phyloP scores from a whole-genome alignment of 2,113 vertebrate species.

The Xiphophorus hellerii region DNA sequence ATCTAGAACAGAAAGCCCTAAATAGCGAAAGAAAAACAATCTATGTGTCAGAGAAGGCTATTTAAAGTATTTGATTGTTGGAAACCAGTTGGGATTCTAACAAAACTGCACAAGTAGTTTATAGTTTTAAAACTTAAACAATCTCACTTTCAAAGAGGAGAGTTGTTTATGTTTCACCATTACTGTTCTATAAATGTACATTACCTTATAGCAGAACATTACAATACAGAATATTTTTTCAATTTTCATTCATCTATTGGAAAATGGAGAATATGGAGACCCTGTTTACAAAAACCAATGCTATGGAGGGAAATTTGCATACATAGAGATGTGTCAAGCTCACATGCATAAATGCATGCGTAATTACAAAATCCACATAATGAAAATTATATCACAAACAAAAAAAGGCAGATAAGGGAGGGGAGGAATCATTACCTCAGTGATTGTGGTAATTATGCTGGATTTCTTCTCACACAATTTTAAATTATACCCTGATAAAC shows the following conservation, averaged over 20 bases:
- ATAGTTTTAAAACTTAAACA: not conserved
- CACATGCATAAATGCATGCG: not conserved
- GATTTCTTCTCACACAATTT: conserved; percentile 1
- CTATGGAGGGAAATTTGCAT: not conserved
- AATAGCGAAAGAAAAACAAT: not conserved
- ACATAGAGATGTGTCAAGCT: not conserved
- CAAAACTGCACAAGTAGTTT: not conserved
- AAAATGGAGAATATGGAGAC: not conserved
- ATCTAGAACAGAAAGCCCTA: not conserved
- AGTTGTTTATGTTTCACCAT: not conserved
- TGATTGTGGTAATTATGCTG: conserved; percentile 2
- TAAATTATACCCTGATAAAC: not conserved
- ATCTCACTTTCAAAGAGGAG: not conserved
- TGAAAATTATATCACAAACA: not conserved
- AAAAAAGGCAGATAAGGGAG: not conserved
- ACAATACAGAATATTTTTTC: not conserved
- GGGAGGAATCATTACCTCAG: not conserved
- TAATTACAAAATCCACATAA: not conserved
- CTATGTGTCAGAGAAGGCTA: not conserved
- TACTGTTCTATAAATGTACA: not conserved
- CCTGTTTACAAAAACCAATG: not conserved
- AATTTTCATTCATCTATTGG: not conserved
- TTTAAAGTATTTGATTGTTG: not conserved
- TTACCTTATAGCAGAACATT: not conserved
- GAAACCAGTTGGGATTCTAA: not conserved